Evolutionary conservation across 1,140 invertebrate genomes (phyloP).

Genomic region (Melipona quadrifasciata): DNA sequence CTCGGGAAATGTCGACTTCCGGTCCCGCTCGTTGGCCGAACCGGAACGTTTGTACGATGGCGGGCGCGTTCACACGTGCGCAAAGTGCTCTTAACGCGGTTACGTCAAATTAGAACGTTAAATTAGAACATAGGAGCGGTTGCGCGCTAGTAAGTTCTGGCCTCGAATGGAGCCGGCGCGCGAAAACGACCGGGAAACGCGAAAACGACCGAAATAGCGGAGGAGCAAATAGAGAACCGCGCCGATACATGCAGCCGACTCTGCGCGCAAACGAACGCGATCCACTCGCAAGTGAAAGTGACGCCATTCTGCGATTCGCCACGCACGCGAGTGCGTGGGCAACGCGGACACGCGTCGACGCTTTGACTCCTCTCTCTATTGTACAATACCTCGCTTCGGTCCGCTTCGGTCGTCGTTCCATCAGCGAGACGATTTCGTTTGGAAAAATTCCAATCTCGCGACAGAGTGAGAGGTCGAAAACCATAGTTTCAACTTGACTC

Average conservation of each 20-base stretch:
- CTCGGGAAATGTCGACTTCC: background rate
- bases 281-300: constrained; percentile 62
- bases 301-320: constrained; percentile 53
- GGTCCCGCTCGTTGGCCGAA: background rate
- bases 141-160: constrained; percentile 22
- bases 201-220: constrained; percentile 27
- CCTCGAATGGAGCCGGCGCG: constrained; percentile 44
- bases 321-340: background rate
- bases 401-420: no score
- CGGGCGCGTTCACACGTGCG: no score
- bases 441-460: no score
- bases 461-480: no score
- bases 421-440: no score
- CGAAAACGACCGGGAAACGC: constrained; percentile 18
- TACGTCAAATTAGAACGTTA: constrained; percentile 63
- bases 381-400: no score
- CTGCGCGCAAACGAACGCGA: constrained; percentile 2
- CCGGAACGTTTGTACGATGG: background rate
- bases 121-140: constrained; percentile 50
- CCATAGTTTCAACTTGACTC: no score
- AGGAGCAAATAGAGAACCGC: constrained; percentile 40
- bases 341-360: no score
- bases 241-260: no score
- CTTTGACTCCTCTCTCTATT: no score
- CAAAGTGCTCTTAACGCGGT: constrained; percentile 46